phyloP scores from a whole-genome alignment of 2,888 invertebrate species.

The Spicauda simplicius region DNA sequence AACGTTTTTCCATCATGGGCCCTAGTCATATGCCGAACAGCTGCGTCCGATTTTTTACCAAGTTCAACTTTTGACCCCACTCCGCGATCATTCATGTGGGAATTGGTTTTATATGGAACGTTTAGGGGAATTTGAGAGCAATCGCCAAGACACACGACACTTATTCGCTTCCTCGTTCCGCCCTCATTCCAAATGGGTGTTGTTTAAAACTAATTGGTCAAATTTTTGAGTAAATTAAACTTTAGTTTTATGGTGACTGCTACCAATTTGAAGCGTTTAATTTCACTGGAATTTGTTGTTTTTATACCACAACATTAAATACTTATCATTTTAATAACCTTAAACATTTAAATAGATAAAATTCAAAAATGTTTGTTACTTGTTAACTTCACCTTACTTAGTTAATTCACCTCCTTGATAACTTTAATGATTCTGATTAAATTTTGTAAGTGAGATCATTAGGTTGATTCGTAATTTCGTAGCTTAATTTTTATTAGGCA shows the following conservation, averaged over 20 bases:
- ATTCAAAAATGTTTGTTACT: too few species aligned
- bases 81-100: conserved; percentile 81
- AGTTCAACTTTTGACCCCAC: conserved; percentile 80
- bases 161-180: conserved; percentile 48
- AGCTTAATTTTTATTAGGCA: too few species aligned
- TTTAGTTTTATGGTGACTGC: conserved; percentile 14
- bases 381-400: too few species aligned
- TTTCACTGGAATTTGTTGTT: too few species aligned
- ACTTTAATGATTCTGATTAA: too few species aligned
- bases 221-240: conserved; percentile 43
- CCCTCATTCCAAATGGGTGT: conserved; percentile 54
- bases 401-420: too few species aligned
- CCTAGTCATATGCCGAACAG: conserved; percentile 71
- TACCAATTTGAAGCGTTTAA: too few species aligned
- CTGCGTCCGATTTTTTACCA: conserved; percentile 79
- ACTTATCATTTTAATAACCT: too few species aligned
- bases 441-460: too few species aligned
- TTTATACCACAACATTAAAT: too few species aligned
- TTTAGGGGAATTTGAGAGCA: conserved; percentile 62
- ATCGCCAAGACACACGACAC: conserved; percentile 50
- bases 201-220: conserved; percentile 65
- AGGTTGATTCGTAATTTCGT: too few species aligned
- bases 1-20: conserved; percentile 59
- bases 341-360: too few species aligned
- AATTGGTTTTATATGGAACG: conserved; percentile 65